These are phyloP conservation scores for Cotesia congregata DNA, from an alignment of 2,888 invertebrate species.

Conservation along the genomic window DNA sequence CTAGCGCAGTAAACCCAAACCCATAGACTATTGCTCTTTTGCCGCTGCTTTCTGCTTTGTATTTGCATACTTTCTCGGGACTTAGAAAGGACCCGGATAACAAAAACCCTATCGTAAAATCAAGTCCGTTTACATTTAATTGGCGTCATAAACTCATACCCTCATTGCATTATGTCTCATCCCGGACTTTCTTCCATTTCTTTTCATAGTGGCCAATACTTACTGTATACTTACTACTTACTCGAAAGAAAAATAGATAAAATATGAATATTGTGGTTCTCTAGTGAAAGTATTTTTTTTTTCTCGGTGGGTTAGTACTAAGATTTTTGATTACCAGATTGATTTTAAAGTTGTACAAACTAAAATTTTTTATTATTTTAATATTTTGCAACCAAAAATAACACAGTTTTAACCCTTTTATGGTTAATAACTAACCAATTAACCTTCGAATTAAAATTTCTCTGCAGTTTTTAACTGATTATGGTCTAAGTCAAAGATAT, in stretches of 20 bases:
- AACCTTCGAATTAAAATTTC: neutral
- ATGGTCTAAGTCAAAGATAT: neutral
- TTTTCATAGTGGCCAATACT: too few relatives aligned
- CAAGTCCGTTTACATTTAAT: conserved; percentile 55
- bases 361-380: too few relatives aligned
- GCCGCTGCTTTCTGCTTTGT: neutral
- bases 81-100: neutral
- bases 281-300: too few relatives aligned
- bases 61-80: conserved; percentile 15
- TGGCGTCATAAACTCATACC: conserved; percentile 54
- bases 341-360: too few relatives aligned
- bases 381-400: neutral
- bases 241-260: too few relatives aligned
- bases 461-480: neutral
- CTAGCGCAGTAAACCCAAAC: neutral
- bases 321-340: too few relatives aligned
- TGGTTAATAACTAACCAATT: neutral
- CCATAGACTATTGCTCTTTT: neutral
- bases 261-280: too few relatives aligned
- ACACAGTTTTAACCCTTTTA: neutral
- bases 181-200: too few relatives aligned
- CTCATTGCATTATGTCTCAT: neutral
- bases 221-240: too few relatives aligned
- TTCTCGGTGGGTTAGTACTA: too few relatives aligned
- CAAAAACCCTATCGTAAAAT: conserved; percentile 64